Evolutionary conservation across 2,888 invertebrate species (phyloP).

Genomic region (Drosophila niveifrons): DNA sequence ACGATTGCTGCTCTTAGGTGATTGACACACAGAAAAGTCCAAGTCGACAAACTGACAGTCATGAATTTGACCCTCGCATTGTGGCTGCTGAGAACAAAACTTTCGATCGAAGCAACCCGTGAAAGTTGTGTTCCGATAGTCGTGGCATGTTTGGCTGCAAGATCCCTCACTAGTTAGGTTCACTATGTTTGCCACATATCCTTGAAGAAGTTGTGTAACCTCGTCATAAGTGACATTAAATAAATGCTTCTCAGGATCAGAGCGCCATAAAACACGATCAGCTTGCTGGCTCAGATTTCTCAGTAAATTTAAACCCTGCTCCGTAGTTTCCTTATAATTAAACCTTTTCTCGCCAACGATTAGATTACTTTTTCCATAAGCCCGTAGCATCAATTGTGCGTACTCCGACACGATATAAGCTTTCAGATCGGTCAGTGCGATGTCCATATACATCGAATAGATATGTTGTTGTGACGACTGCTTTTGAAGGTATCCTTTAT

Average conservation of each 20-base stretch:
- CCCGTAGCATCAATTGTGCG: neutral
- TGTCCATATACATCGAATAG: neutral
- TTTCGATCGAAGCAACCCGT: constrained; percentile 90
- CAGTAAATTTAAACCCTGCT: neutral
- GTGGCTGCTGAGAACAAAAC: constrained; percentile 89
- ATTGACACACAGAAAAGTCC: constrained; percentile 88
- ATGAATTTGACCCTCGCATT: constrained; percentile 90
- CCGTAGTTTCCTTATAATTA: neutral
- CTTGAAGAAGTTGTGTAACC: constrained; percentile 93
- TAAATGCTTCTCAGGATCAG: constrained; percentile 83
- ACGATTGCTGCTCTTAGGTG: constrained; percentile 86
- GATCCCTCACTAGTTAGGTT: constrained; percentile 91
- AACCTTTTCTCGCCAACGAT: neutral
- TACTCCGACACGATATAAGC: neutral
- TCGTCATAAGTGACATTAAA: constrained; percentile 90
- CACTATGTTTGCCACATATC: constrained; percentile 95
- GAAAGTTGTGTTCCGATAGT: constrained; percentile 90
- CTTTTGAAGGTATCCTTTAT: too few relatives aligned
- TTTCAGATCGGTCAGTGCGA: neutral
- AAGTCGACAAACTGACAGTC: constrained; percentile 89
- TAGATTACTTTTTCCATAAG: neutral
- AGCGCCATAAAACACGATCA: neutral
- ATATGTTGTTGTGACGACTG: neutral
- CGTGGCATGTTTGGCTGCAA: constrained; percentile 92
- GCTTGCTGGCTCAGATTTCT: neutral